These are phyloP conservation scores for Natator depressus DNA, from an alignment of 2,113 vertebrate genomes.

Conservation along the genomic window DNA sequence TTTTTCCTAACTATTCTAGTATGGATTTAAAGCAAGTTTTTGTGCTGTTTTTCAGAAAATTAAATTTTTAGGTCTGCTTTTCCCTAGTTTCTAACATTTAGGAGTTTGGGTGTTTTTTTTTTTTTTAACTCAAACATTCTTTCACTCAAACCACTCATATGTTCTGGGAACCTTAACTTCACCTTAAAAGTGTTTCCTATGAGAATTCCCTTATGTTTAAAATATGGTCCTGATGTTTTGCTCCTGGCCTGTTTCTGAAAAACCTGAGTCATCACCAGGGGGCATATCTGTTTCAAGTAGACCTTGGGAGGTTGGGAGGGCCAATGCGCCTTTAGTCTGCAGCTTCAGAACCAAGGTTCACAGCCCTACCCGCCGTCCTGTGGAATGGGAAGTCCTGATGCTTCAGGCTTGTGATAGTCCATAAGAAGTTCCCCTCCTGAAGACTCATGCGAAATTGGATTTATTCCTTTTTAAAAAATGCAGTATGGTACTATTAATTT, in stretches of 20 bases:
- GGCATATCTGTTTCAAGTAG: not conserved
- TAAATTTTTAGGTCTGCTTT: not conserved
- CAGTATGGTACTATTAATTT: not conserved
- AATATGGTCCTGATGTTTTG: not conserved
- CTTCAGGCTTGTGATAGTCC: not conserved
- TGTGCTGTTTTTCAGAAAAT: not conserved
- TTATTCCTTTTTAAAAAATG: not conserved
- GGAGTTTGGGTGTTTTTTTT: not conserved
- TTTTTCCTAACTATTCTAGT: not conserved
- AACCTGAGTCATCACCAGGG: not conserved
- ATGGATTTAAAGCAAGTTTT: not conserved
- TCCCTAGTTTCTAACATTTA: not conserved
- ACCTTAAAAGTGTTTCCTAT: too few species aligned
- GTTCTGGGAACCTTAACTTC: not conserved
- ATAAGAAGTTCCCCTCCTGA: not conserved
- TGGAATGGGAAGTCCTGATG: not conserved
- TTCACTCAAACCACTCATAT: not conserved
- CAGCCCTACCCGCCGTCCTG: not conserved
- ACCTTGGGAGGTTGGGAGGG: not conserved
- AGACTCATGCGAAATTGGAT: not conserved
- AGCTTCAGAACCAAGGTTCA: not conserved
- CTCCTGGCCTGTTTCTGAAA: not conserved
- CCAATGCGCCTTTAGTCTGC: not conserved
- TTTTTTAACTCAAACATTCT: not conserved
- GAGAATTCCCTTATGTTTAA: not conserved